Base-by-base conservation (phyloP, 2,888 invertebrate species). In the Apamea sordens region DNA sequence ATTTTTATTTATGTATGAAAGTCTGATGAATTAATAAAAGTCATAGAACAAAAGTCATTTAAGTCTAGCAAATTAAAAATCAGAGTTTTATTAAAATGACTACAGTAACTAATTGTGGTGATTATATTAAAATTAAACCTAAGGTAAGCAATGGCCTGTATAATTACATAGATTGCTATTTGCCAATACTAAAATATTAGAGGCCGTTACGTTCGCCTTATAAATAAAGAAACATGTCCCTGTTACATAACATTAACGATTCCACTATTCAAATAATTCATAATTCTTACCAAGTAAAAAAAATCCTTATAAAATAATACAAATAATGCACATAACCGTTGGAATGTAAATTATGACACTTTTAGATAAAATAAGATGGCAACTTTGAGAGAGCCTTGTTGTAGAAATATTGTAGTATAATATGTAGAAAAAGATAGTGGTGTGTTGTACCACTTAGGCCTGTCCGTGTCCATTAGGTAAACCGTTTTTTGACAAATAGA, bases 341-440 rank as follows among this genome's bases (percentile, higher is more conserved):
- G 84, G 84, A 84, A 84, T 84, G 84, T 85, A 61, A 72, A 75
- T 50, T 75, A 82, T 72, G 69, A 84, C 74, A 75, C 71, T 75
- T 53, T 50, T 21, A 65, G 13, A 59, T 63, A 73, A 11, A 63
- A 28, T 64, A 71, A 47, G 32, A 85, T 64, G 63, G 82, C 82
- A 71, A 74, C 61, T 21, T 77, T 61, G 59, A 85, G 73, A 85
- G 72, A 82, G 77, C 86, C 69, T 28, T 65, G 44, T 32, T 79
- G 41, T 78, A 79, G 47, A 70, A 83, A 59, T 28, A 32, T 15
- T 53, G 5, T 50, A 24, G 10, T 70, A 18, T 36, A 36, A 11
- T 32, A 44, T 21, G 5, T 68, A 68, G n/a, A 56, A 63, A 47
- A 61, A 28, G 28, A 44, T 18, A 15, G 53, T n/a, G 36, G 41